These are phyloP conservation scores for Trichosurus vulpecula DNA, from an alignment of 2,797 vertebrate genomes.

Conservation along the genomic window DNA sequence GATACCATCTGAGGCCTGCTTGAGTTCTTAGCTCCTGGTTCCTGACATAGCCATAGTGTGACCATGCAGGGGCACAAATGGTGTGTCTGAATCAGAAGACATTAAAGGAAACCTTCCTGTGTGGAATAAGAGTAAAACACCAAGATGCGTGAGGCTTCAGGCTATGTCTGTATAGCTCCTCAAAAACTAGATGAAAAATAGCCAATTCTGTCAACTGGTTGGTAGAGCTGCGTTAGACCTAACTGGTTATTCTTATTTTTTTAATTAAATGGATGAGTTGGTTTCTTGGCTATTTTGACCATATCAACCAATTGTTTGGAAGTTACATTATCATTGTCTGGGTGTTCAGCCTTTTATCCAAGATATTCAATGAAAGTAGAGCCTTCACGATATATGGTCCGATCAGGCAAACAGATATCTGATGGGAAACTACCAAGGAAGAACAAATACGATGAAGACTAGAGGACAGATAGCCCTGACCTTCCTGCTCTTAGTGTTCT, in stretches of 20 bases:
- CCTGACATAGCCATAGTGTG: neutral
- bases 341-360: neutral
- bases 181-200: constrained; percentile 2
- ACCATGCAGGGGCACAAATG: neutral
- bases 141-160: neutral
- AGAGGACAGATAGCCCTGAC: neutral
- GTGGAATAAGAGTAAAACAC: neutral
- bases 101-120: neutral
- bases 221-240: constrained; percentile 44
- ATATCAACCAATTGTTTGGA: constrained; percentile 37
- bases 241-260: neutral
- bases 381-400: neutral
- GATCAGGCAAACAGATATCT: neutral
- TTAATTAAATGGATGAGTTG: constrained; percentile 37
- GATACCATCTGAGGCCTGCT: neutral
- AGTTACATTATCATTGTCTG: constrained; percentile 36
- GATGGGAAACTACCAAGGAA: neutral
- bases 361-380: neutral
- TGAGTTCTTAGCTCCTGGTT: neutral
- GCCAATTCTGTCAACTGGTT: constrained; percentile 24
- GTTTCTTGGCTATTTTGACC: constrained; percentile 58
- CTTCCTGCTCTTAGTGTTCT: neutral
- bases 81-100: neutral
- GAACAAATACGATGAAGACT: neutral
- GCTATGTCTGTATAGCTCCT: neutral